A percentile compares a stretch with the other conserved stretches of the same genome.
phyloP scores from a whole-genome alignment of 2,797 vertebrate species.

The Dicrostonyx torquatus region DNA sequence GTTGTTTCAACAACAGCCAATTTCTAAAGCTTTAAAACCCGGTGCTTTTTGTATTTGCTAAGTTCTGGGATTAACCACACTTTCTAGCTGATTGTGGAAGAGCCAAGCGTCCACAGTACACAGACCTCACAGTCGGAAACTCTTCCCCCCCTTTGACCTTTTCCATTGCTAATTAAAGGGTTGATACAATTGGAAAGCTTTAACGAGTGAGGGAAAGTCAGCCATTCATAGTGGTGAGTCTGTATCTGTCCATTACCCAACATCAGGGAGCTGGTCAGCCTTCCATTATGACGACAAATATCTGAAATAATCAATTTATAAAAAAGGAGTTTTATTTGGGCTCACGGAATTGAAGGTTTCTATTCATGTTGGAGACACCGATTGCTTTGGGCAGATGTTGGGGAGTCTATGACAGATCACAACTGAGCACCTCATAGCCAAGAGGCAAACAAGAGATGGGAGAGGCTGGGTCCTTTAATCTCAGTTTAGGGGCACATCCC shows the following conservation, averaged over 20 bases:
- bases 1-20: neutral
- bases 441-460: neutral
- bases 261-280: neutral
- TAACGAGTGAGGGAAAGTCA: neutral
- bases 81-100: neutral
- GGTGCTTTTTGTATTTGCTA: neutral
- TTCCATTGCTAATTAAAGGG: neutral
- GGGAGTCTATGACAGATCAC: no score
- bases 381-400: neutral
- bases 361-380: neutral
- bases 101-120: neutral
- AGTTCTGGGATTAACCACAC: neutral
- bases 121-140: neutral
- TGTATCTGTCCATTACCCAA: neutral
- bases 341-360: neutral
- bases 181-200: neutral
- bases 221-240: neutral
- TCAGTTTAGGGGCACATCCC: no score
- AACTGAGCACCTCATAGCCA: neutral
- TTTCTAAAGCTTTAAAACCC: neutral
- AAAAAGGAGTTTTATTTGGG: neutral
- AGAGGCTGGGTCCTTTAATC: neutral
- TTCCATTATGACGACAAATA: neutral
- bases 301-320: neutral
- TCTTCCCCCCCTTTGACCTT: neutral